Percentiles rank a stretch among this genome's conserved stretches.
Conservation (phyloP, 2,797 vertebrate species). For the Echeneis naucrates region DNA sequence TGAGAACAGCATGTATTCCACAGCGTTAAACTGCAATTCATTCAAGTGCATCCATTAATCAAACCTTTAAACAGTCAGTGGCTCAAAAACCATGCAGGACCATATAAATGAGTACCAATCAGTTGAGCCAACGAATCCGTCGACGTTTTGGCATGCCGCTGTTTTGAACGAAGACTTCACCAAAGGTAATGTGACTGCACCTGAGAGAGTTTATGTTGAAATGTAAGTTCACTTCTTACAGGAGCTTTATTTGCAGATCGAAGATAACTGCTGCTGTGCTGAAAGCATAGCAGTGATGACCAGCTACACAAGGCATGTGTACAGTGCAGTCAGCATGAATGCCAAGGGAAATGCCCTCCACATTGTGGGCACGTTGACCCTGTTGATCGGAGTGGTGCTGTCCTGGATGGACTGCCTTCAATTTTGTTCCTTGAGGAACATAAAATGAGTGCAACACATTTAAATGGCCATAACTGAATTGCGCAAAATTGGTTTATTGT, state of each 20-base stretch:
- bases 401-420: neutral
- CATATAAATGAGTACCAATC: constrained; percentile 29
- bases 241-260: no score
- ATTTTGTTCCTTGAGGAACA: constrained; percentile 45
- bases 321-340: constrained; percentile 17
- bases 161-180: no score
- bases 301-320: neutral
- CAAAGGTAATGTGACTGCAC: no score
- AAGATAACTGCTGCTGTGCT: no score
- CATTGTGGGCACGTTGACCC: constrained; percentile 19
- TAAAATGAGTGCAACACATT: constrained; percentile 36
- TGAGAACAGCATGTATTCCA: no score
- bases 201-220: no score
- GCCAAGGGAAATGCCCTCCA: constrained; percentile 39
- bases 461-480: constrained; percentile 44
- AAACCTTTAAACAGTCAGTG: constrained; percentile 47
- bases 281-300: constrained; percentile 17
- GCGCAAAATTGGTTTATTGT: constrained; percentile 43
- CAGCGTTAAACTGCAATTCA: constrained; percentile 34
- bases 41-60: constrained; percentile 44
- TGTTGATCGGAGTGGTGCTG: constrained; percentile 47
- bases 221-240: no score
- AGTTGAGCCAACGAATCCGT: no score
- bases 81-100: constrained; percentile 34
- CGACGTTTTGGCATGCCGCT: no score